Evolutionary conservation across 1,140 invertebrate species (phyloP).

Genomic region (Acromyrmex charruanus): DNA sequence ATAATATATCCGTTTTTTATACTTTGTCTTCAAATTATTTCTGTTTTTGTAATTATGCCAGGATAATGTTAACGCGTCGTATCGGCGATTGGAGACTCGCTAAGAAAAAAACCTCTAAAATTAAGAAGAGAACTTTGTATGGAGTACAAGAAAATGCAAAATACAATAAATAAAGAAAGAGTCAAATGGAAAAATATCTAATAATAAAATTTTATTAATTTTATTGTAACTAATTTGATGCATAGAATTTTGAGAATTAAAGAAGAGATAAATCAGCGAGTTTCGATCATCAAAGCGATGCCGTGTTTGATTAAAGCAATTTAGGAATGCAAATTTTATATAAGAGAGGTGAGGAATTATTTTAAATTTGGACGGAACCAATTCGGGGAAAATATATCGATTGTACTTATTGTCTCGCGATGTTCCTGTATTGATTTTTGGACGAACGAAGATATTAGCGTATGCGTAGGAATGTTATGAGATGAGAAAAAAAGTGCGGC

Average conservation of each 20-base stretch:
- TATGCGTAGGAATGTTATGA: neutral
- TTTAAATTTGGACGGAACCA: conserved; percentile 35
- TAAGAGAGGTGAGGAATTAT: neutral
- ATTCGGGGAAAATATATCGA: conserved; percentile 13
- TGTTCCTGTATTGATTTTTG: conserved; percentile 24
- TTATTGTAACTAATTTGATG: neutral
- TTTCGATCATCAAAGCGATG: conserved; percentile 3
- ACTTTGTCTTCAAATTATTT: conserved; percentile 10
- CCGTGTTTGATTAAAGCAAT: conserved; percentile 32
- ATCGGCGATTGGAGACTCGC: conserved; percentile 15
- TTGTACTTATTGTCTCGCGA: conserved; percentile 41
- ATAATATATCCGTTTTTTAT: conserved; percentile 65
- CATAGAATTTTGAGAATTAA: neutral
- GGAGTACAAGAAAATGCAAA: neutral
- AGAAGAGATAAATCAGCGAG: conserved; percentile 6
- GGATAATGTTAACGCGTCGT: conserved; percentile 9
- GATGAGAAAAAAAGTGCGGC: neutral
- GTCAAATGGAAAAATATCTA: conserved; percentile 28
- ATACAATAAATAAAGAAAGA: neutral
- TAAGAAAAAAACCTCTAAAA: neutral
- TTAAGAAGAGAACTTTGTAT: neutral
- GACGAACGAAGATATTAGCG: neutral
- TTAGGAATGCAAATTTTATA: conserved; percentile 43
- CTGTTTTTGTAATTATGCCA: neutral
- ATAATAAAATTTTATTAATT: neutral